phyloP scores from a whole-genome alignment of 2,797 vertebrate genomes.

The Tachyglossus aculeatus region DNA sequence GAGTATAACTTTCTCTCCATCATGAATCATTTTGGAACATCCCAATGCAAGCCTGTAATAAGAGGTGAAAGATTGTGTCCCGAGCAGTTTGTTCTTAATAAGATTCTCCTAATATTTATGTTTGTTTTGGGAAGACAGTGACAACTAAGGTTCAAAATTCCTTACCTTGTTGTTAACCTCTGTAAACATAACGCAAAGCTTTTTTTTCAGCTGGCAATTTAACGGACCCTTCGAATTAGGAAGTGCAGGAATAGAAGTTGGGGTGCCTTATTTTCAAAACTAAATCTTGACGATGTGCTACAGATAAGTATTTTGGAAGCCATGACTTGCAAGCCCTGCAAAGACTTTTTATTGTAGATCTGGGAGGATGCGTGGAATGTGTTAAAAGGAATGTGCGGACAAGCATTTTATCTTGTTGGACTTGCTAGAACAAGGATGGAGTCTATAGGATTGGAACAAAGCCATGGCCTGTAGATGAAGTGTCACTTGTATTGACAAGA shows the following conservation, averaged over 20 bases:
- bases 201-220: neutral
- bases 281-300: fast-evolving
- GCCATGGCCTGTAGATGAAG: neutral
- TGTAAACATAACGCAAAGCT: neutral
- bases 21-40: neutral
- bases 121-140: neutral
- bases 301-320: neutral
- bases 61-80: neutral
- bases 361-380: neutral
- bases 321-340: neutral
- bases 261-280: neutral
- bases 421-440: neutral
- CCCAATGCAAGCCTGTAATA: neutral
- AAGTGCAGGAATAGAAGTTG: neutral
- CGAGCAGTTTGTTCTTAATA: conserved; percentile 11
- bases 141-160: too few relatives aligned
- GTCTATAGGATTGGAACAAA: too few relatives aligned
- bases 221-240: neutral
- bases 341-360: neutral
- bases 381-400: neutral
- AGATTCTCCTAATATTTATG: neutral
- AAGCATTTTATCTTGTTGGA: neutral
- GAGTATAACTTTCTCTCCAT: neutral
- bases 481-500: neutral
- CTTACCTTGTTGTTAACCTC: too few relatives aligned